A percentile compares a stretch with the other conserved stretches of the same genome.
phyloP scores from a whole-genome alignment of 2,113 vertebrate species.

The Empidonax traillii region DNA sequence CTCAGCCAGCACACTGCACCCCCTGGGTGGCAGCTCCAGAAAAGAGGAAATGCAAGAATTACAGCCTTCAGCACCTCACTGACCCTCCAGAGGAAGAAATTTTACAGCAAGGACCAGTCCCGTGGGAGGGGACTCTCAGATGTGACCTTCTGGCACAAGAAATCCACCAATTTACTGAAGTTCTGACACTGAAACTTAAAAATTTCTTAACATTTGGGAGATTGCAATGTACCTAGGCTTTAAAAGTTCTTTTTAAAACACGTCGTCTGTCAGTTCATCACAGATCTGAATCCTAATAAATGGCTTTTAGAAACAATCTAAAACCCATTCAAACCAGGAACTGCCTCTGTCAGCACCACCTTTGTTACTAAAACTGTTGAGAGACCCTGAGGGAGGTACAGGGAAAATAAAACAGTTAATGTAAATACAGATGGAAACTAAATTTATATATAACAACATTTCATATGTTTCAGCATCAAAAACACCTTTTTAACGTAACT shows the following conservation, averaged over 20 bases:
- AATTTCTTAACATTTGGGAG: not conserved
- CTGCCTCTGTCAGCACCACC: not conserved
- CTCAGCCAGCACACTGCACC: not conserved
- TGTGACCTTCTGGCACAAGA: not conserved
- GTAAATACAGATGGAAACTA: accelerated
- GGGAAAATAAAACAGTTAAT: not conserved
- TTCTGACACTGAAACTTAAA: not conserved
- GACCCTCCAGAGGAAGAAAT: not conserved
- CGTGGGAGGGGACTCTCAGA: not conserved
- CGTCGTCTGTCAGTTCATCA: not conserved
- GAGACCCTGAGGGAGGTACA: not conserved
- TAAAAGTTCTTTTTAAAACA: not conserved
- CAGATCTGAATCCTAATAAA: not conserved
- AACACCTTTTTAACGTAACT: not conserved
- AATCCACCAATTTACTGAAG: not conserved
- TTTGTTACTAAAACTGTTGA: not conserved
- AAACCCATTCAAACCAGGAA: not conserved
- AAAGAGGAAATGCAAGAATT: not conserved
- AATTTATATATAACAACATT: not conserved
- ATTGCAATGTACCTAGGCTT: not conserved
- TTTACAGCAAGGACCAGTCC: not conserved
- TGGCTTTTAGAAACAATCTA: not conserved
- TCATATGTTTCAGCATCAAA: not conserved
- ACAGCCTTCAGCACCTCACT: not conserved
- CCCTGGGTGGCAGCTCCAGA: not conserved